A percentile compares a stretch with the other conserved stretches of the same genome.
Conservation (phyloP, 2,797 vertebrate species). For the Falco biarmicus region DNA sequence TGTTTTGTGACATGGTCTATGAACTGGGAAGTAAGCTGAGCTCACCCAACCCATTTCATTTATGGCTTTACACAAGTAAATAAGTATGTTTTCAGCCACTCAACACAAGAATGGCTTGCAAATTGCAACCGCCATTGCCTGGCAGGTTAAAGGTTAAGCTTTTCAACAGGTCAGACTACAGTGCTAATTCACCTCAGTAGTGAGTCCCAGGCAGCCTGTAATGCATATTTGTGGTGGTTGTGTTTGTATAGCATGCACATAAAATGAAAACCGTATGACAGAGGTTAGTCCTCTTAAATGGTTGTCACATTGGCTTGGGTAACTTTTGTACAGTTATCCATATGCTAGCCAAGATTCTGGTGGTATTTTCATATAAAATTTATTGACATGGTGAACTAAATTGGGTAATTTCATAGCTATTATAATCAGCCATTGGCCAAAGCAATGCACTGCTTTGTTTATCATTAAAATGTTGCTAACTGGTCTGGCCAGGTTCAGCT, state of each 20-base stretch:
- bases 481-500: conserved; percentile 34
- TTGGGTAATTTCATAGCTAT: conserved; percentile 66
- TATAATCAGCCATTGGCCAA: conserved; percentile 52
- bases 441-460: conserved; percentile 33
- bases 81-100: conserved; percentile 64
- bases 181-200: conserved; percentile 71
- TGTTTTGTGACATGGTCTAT: conserved; percentile 53
- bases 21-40: conserved; percentile 58
- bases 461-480: conserved; percentile 40
- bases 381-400: conserved; percentile 60
- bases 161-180: conserved; percentile 68
- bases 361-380: conserved; percentile 48
- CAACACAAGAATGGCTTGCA: conserved; percentile 64
- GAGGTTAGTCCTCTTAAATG: conserved; percentile 64
- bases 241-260: conserved; percentile 50
- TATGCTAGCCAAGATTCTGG: conserved; percentile 49
- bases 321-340: conserved; percentile 43
- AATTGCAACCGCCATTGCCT: conserved; percentile 64
- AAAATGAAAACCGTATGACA: conserved; percentile 74
- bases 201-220: conserved; percentile 63
- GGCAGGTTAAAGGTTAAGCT: conserved; percentile 68
- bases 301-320: conserved; percentile 59
- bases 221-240: conserved; percentile 62
- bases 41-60: conserved; percentile 51
- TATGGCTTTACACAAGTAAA: conserved; percentile 68